Base-by-base conservation (phyloP, 2,888 invertebrate species). In the Pyrochroa serraticornis region DNA sequence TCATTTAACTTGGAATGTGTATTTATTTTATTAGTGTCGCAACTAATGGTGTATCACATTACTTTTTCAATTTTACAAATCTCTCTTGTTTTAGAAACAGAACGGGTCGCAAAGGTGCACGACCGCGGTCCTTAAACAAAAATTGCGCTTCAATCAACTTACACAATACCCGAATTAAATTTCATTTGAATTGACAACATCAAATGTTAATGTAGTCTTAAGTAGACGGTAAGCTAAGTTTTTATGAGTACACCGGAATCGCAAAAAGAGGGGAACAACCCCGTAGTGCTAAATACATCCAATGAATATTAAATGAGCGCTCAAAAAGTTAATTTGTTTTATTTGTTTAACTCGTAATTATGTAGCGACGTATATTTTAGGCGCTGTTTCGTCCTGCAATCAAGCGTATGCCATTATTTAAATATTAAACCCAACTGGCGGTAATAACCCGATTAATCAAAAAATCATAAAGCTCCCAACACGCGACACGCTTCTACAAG, bases 1-100 rank as follows among this genome's bases (percentile, higher is more conserved):
- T 79, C 78, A 77, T 79, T 79, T 77, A 79, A 79, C 79, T 79
- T 79, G 72, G 77, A 79, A 78, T 78, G 77, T 78, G 78, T 79
- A 79, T 79, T 79, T 79, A 79, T 79, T 79, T 77, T 78, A 78
- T 79, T 78, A 77, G 74, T 69, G 72, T 75, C 69, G 74, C 74
- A 76, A 76, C 72, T 78, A 79, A 79, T 78, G 77, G 76, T 74
- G 73, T 76, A 76, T 76, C 71, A 76, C 74, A 73, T 71, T 72
- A 71, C 64, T 66, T 71, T 58, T 63, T 60, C 59, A 65, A 62
- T 65, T 65, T 65, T 58, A 57, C 55, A 63, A 60, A 62, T 57
- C 59, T 57, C 57, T 47, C 42, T 52, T 35, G 42, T 48, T 51
- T 41, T 39, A 39, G 39, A 60, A 13, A 62, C 49, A 48, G 58